Evolutionary conservation across 2,113 vertebrate genomes (phyloP), one percentile per base, ranked within the genome.

Genomic region (Gadus macrocephalus): DNA sequence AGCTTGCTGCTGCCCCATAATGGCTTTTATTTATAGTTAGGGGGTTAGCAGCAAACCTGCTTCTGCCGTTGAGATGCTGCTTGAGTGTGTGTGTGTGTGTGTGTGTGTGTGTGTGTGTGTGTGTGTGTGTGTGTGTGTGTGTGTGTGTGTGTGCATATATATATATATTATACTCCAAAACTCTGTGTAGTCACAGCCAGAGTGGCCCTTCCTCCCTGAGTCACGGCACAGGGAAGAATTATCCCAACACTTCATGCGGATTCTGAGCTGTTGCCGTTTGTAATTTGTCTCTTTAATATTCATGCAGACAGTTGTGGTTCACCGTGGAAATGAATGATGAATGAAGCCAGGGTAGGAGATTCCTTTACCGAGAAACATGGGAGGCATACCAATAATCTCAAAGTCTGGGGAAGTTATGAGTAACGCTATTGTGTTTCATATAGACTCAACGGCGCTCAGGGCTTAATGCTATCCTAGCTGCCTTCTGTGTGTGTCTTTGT

Each of bases 1-100:
- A 35, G 31, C 31, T 35, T 35, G 6, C 31, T 35, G 20, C 63
- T 70, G 53, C 69, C 66, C 53, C 73, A 53, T 68, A 66, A 56
- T 68, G 42, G 16, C 69, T 67, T 68, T 70, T 72, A 77, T 83
- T 74, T 72, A 68, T 69, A 74, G 53, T 35, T 35, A 25, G 31
- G 4, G 31, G 31, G 31, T 35, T 35, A 35, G 31, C 31, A 35
- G 31, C 31, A 4, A 35, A 6, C 4, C 55, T 58, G 55, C 55
- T 58, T n/a, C n/a, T n/a, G 15, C 16, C n/a, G 12, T 17, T 5
- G 7, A n/a, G 55, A 17, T 58, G 15, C n/a, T 58, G 55, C 15
- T 15, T 15, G 15, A 17, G 4, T 58, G 16, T 58, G 55, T 35
- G 31, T 35, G 31, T 35, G 31, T 35, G 31, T 35, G 28, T 31